phyloP scores from a whole-genome alignment of 2,888 invertebrate species.

The Sturmia bella region DNA sequence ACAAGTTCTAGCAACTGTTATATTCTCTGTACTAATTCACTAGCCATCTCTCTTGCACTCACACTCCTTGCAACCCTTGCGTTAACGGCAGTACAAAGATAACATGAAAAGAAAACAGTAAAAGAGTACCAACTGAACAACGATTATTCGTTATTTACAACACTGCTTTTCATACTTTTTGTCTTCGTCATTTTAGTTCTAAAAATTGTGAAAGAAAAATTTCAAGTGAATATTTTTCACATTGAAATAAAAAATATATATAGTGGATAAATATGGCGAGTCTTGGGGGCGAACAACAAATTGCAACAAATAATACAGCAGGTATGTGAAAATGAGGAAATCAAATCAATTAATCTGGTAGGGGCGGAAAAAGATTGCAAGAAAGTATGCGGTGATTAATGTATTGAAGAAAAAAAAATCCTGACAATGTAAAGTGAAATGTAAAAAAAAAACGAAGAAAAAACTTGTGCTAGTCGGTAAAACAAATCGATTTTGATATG shows the following conservation, averaged over 20 bases:
- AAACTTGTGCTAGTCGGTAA: constrained; percentile 66
- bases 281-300: constrained; percentile 82
- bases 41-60: constrained; percentile 50
- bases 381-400: constrained; percentile 66
- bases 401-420: constrained; percentile 53
- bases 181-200: constrained; percentile 76
- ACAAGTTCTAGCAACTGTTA: constrained; percentile 39
- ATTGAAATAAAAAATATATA: constrained; percentile 66
- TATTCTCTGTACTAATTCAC: constrained; percentile 23
- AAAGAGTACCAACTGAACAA: constrained; percentile 61
- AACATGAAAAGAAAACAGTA: constrained; percentile 38
- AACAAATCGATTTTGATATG: constrained; percentile 72
- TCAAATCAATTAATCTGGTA: constrained; percentile 45
- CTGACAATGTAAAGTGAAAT: constrained; percentile 62
- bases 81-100: constrained; percentile 20
- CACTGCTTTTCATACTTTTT: constrained; percentile 61
- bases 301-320: constrained; percentile 81
- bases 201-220: constrained; percentile 76
- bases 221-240: constrained; percentile 76
- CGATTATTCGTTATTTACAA: constrained; percentile 65
- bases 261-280: constrained; percentile 82
- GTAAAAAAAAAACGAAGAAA: constrained; percentile 50
- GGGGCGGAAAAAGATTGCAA: constrained; percentile 27
- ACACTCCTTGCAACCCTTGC: background rate
- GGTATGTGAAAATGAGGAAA: constrained; percentile 77